Evolutionary conservation across 2,113 vertebrate genomes (phyloP), one percentile per base, ranked within the genome.

Genomic region (Panurus biarmicus): DNA sequence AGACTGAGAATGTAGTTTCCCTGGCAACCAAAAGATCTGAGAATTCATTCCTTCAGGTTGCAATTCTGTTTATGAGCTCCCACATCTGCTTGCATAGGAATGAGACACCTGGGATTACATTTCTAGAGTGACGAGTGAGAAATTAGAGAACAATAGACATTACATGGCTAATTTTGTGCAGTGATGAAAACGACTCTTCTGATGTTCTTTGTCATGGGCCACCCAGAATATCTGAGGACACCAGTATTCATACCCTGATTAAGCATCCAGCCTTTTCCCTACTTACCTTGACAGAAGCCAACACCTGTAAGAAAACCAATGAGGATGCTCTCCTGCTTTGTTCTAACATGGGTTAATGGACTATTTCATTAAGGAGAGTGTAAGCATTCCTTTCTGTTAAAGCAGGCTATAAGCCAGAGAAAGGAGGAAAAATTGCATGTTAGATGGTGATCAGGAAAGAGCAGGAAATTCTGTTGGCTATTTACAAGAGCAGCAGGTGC

Each of bases 81-180:
- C 76, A 95, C 91, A 94, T 95, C 97, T 97, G 96, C 93, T 96
- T 96, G 66, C 87, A 93, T 78, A 94, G 94, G 87, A 95, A 97
- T 90, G 91, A 94, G 95, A 86, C 96, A 96, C 92, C 79, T 97
- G 89, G 67, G 86, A 97, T 88, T 93, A 76, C 29, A 80, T 69
- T 95, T 97, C 94, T 87, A 93, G 85, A 96, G 86, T 51, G 88
- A 93, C 64, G 25, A 76, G 60, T 93, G 76, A 91, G 78, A 96
- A 96, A 95, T 95, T 81, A 91, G 78, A 96, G 94, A 95, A 97
- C 80, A 96, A 81, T 85, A 89, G 57, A 94, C 76, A 90, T 96
- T 94, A 79, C 12, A 47, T 47, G 84, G 64, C 81, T 89, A 95
- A 95, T 93, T 96, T 92, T 91, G 81, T 77, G 44, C 73, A 58